A percentile compares a stretch with the other conserved stretches of the same genome.
Conservation (phyloP, 2,113 vertebrate species). For the Pygoscelis antarcticus region DNA sequence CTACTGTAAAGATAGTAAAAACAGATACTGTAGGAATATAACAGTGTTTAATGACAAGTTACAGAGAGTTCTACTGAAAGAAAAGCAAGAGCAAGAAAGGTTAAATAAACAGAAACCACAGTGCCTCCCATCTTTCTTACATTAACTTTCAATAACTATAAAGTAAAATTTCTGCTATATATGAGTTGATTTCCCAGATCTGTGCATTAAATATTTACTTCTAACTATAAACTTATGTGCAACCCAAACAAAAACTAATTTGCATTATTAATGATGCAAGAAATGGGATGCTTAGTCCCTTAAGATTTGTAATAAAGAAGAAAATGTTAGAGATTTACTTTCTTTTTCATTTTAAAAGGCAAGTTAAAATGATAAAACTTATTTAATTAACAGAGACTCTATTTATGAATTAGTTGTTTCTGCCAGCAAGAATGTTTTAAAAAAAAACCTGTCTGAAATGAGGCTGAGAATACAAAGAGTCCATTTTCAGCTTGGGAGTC, state of each 20-base stretch:
- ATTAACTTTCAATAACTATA: conserved; percentile 18
- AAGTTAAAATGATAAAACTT: conserved; percentile 69
- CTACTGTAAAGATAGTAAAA: conserved; percentile 47
- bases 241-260: conserved; percentile 70
- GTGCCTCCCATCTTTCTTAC: conserved; percentile 35
- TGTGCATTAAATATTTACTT: conserved; percentile 76
- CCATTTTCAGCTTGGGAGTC: conserved; percentile 73
- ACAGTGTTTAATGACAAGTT: conserved; percentile 49
- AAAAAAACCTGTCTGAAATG: conserved; percentile 63
- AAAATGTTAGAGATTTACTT: conserved; percentile 53
- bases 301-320: conserved; percentile 52
- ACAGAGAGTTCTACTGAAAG: conserved; percentile 41
- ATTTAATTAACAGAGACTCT: conserved; percentile 73
- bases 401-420: conserved; percentile 68
- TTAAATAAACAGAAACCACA: conserved; percentile 56
- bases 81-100: conserved; percentile 33
- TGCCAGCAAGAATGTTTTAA: conserved; percentile 52
- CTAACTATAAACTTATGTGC: conserved; percentile 57
- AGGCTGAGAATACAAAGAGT: conserved; percentile 73
- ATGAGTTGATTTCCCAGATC: conserved; percentile 60
- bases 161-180: not conserved
- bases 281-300: conserved; percentile 53
- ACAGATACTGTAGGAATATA: conserved; percentile 38
- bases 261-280: conserved; percentile 73
- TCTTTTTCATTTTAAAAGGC: conserved; percentile 62